Evolutionary conservation across 2,113 vertebrate species (phyloP).

Genomic region (Boleophthalmus pectinirostris): DNA sequence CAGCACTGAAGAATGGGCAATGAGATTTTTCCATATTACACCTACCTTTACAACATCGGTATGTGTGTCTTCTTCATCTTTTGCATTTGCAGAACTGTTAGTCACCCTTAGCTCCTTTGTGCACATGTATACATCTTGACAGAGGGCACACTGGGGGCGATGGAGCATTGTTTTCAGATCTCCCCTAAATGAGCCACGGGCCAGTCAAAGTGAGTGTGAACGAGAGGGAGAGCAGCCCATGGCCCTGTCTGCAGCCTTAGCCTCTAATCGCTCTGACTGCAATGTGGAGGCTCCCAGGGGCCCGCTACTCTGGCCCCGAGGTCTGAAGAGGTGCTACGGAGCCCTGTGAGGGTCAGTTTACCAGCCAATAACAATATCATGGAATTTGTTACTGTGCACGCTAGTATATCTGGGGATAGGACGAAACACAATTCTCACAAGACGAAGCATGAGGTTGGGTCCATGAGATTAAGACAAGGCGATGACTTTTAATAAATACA

Average conservation of each 20-base stretch:
- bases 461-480: too few species aligned
- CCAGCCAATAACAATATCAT: constrained; percentile 15
- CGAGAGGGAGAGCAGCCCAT: constrained; percentile 52
- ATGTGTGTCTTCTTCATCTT: not conserved
- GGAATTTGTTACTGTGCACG: not conserved
- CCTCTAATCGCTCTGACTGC: constrained; percentile 64
- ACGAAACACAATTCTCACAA: too few species aligned
- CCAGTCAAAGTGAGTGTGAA: constrained; percentile 62
- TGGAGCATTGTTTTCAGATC: constrained; percentile 45
- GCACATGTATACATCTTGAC: not conserved
- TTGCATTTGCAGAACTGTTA: not conserved
- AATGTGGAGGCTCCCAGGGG: constrained; percentile 46
- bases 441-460: too few species aligned
- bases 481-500: too few species aligned
- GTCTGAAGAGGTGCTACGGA: constrained; percentile 38
- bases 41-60: not conserved
- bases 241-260: constrained; percentile 57
- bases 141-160: constrained; percentile 10
- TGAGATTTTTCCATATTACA: not conserved
- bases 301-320: constrained; percentile 55
- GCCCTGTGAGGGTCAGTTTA: constrained; percentile 46
- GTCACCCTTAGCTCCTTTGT: constrained; percentile 18
- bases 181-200: constrained; percentile 51
- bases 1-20: not conserved
- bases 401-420: not conserved